Conservation (phyloP, 2,888 invertebrate genomes). For the Aromia moschata region DNA sequence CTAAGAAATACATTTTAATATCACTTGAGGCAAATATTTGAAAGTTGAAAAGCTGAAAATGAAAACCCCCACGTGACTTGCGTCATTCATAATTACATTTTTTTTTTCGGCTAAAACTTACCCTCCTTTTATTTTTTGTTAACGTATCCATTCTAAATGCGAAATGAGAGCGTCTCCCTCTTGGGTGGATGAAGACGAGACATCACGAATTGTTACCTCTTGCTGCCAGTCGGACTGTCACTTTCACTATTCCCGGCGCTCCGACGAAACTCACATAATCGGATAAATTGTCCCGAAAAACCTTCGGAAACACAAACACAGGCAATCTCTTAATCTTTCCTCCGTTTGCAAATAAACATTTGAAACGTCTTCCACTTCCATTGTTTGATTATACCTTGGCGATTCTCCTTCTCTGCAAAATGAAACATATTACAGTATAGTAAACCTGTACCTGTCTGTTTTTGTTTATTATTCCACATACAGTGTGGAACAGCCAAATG, state of each 20-base stretch:
- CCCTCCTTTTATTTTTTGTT: background rate
- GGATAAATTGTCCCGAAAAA: background rate
- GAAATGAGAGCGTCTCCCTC: background rate
- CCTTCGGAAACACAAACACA: background rate
- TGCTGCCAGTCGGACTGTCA: background rate
- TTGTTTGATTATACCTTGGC: no score
- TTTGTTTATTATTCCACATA: no score
- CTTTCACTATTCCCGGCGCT: background rate
- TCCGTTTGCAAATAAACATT: slow-evolving; percentile 4
- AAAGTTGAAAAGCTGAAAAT: no score
- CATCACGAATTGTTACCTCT: background rate
- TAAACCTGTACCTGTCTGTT: no score
- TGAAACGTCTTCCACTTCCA: background rate
- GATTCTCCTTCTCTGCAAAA: no score
- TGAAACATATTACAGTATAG: no score
- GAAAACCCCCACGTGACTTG: no score
- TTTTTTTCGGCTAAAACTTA: background rate
- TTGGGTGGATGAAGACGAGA: background rate
- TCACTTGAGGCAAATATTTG: no score
- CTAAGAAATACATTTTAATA: no score
- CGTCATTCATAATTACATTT: background rate
- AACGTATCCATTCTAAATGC: background rate
- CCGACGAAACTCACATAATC: background rate
- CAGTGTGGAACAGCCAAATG: no score
- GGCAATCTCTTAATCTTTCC: slow-evolving; percentile 6